Base-by-base conservation (phyloP, 2,888 invertebrate genomes). In the Cheilosia urbana region DNA sequence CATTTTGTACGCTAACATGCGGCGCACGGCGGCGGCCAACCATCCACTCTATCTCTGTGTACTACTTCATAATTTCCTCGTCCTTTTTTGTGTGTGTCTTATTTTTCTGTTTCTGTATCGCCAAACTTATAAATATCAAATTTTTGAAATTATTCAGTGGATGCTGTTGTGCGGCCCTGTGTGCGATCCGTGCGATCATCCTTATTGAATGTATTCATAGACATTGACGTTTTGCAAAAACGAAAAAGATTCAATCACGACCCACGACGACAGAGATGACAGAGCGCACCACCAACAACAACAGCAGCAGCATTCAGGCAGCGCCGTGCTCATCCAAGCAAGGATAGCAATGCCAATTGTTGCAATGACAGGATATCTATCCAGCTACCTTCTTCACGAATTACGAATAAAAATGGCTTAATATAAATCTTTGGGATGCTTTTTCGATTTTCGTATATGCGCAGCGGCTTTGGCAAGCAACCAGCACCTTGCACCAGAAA, bases 361-460 rank as follows among this genome's bases (percentile, higher is more conserved):
- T 85, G 71, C 72, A 51, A 71, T 85, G 85, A 85, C 85, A 85
- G 85, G 85, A 85, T 77, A 80, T 55, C 76, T 68, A 77, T 81
- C 71, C 62, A 45, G 47, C 71, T 80, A 49, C 76, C 76, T 76
- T 80, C 80, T 76, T 81, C 85, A 85, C 85, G 85, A 85, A 85
- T 81, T 81, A 72, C 77, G 85, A 85, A 85, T 85, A 85, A 85
- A 85, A 85, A 85, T 85, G 85, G 80, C 85, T 85, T 80, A 85
- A 85, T 85, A 85, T 85, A 85, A 85, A 85, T 85, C 85, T 85
- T 76, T 84, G 53, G 55, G 79, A 79, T 75, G 73, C 53, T 66
- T 75, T 83, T 73, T 45, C 34, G 34, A 19, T 21, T 68, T 9
- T 17, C 40, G 24, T 66, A 7, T 66, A 7, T 51, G 51, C 11